Conservation (phyloP, 2,888 invertebrate genomes). For the Drosophila ezoana region DNA sequence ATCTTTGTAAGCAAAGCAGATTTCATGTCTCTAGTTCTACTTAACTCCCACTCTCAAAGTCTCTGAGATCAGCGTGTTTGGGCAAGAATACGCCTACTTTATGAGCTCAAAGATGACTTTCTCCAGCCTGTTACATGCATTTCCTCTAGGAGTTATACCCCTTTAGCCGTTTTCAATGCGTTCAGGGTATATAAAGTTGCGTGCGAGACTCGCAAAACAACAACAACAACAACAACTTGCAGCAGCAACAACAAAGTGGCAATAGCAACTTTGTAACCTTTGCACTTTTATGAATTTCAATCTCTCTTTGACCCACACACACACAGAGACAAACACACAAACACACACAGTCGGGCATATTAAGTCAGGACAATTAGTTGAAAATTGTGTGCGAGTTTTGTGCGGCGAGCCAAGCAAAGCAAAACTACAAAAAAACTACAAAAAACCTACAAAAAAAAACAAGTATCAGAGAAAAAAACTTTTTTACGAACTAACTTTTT, state of each 20-base stretch:
- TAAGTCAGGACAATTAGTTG: slow-evolving; percentile 45
- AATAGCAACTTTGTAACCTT: slow-evolving; percentile 70
- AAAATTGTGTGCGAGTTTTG: slow-evolving; percentile 21
- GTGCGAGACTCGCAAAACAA: slow-evolving; percentile 28
- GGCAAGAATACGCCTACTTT: too few relatives aligned
- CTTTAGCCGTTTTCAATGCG: too few relatives aligned
- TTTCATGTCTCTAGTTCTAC: too few relatives aligned
- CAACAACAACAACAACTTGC: not conserved
- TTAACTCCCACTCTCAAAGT: too few relatives aligned
- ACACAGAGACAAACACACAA: slow-evolving; percentile 16
- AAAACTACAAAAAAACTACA: slow-evolving; percentile 17
- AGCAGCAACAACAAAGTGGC: slow-evolving; percentile 27
- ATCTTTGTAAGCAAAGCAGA: too few relatives aligned
- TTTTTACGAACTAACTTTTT: slow-evolving; percentile 8
- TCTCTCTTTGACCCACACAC: slow-evolving; percentile 51
- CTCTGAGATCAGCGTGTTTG: too few relatives aligned
- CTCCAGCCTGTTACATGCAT: too few relatives aligned
- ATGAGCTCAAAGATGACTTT: too few relatives aligned
- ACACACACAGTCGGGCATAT: slow-evolving; percentile 10
- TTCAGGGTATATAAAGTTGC: slow-evolving; percentile 37
- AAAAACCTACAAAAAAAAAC: slow-evolving; percentile 2
- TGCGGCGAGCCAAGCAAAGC: slow-evolving; percentile 8
- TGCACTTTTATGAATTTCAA: slow-evolving; percentile 73
- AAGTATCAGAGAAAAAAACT: not conserved
- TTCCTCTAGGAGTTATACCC: too few relatives aligned